A percentile compares a stretch with the other conserved stretches of the same genome.
phyloP scores from a whole-genome alignment of 2,888 invertebrate genomes.

The Drosophila ustulata region DNA sequence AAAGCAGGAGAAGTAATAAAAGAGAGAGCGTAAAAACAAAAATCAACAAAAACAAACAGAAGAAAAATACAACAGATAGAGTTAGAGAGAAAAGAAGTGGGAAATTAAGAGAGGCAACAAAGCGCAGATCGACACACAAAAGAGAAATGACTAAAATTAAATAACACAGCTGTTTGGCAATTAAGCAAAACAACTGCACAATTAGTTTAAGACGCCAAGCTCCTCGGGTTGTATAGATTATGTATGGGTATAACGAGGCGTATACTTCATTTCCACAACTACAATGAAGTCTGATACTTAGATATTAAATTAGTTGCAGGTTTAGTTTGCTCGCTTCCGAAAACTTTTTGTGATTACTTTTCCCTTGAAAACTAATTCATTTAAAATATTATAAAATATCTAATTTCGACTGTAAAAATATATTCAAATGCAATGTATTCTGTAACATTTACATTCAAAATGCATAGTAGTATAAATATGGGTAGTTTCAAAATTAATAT shows the following conservation, averaged over 20 bases:
- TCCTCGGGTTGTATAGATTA: neutral
- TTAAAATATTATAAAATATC: too few species aligned
- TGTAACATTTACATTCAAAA: too few species aligned
- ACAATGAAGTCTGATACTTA: neutral
- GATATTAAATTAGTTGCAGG: neutral
- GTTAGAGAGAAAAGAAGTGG: constrained; percentile 2
- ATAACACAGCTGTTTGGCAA: constrained; percentile 5
- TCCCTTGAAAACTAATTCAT: neutral
- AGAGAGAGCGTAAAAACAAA: constrained; percentile 77
- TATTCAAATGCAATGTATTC: too few species aligned
- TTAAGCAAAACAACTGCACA: constrained; percentile 6
- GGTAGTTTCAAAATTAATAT: too few species aligned
- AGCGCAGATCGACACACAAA: constrained; percentile 13
- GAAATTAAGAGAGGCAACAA: constrained; percentile 4
- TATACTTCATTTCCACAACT: neutral
- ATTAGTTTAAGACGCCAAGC: neutral
- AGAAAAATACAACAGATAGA: constrained; percentile 84
- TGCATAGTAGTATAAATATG: too few species aligned
- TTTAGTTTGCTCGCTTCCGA: neutral
- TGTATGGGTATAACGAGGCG: neutral
- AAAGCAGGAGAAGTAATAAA: constrained; percentile 85
- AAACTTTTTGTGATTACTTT: constrained; percentile 1
- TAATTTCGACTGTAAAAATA: too few species aligned
- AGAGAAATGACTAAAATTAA: constrained; percentile 3
- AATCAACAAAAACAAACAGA: constrained; percentile 85